Conservation (phyloP, 1,140 invertebrate genomes). For the Pogonus chalceus region DNA sequence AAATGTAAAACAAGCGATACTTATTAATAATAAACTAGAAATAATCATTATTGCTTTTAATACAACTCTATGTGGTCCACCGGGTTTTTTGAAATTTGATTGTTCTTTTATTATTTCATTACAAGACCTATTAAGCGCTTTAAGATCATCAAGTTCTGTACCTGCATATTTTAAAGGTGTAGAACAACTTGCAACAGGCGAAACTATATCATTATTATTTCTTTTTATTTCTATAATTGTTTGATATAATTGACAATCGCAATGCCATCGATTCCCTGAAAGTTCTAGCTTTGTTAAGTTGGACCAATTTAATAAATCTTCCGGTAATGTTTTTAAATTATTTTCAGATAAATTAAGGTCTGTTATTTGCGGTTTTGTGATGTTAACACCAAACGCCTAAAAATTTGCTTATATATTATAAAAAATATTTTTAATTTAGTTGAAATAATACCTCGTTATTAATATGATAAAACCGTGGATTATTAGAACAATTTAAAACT, state of each 20-base stretch:
- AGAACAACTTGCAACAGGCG: not conserved
- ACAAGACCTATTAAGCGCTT: not conserved
- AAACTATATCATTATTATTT: not conserved
- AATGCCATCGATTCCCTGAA: conserved; percentile 46
- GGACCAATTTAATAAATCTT: conserved; percentile 23
- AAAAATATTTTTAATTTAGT: not conserved
- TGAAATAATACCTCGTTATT: conserved; percentile 13
- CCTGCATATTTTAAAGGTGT: not conserved
- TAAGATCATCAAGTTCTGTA: not conserved
- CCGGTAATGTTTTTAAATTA: conserved; percentile 38
- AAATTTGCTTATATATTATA: not conserved
- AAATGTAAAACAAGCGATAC: not conserved
- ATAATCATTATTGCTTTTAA: not conserved
- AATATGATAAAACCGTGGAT: conserved; percentile 25
- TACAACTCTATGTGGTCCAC: not conserved
- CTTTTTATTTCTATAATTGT: not conserved
- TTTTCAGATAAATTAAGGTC: conserved; percentile 36
- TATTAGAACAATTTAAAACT: conserved; percentile 25
- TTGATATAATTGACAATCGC: conserved; percentile 42
- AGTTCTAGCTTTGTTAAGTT: conserved; percentile 35
- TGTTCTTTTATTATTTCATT: not conserved
- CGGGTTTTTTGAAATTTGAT: not conserved
- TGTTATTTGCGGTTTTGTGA: not conserved
- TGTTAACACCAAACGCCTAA: not conserved
- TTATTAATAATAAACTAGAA: not conserved